Evolutionary conservation across 1,140 invertebrate genomes (phyloP).

Genomic region (Drosophila nebulosa): DNA sequence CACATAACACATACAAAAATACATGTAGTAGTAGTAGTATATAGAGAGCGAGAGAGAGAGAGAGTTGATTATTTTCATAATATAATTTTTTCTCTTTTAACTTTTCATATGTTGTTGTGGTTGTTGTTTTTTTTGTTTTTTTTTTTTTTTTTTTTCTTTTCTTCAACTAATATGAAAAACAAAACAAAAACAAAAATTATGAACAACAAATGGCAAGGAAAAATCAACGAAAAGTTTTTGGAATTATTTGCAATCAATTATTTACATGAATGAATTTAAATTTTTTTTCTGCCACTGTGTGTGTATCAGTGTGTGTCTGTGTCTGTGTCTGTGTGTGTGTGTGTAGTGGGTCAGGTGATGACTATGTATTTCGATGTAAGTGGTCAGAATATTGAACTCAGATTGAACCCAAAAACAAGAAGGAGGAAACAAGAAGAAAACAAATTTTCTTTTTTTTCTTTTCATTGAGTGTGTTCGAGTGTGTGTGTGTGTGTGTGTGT

Average conservation of each 20-base stretch:
- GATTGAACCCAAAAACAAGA: not conserved
- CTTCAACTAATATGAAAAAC: constrained; percentile 23
- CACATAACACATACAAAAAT: constrained; percentile 75
- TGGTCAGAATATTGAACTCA: not conserved
- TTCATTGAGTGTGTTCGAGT: no score
- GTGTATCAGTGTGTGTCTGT: not conserved
- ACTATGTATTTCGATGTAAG: not conserved
- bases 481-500: not conserved
- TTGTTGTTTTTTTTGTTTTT: constrained; percentile 7
- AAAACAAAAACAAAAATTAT: constrained; percentile 27
- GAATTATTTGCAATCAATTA: constrained; percentile 44
- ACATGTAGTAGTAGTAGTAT: constrained; percentile 35
- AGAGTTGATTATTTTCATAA: constrained; percentile 59
- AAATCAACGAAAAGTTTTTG: constrained; percentile 5
- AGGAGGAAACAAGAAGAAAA: constrained; percentile 11
- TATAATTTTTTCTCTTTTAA: constrained; percentile 43
- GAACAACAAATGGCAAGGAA: constrained; percentile 3
- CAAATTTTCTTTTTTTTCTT: constrained; percentile 38
- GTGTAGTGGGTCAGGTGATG: not conserved
- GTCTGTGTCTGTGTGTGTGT: constrained; percentile 13
- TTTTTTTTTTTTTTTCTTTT: constrained; percentile 11
- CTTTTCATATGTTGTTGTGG: constrained; percentile 29
- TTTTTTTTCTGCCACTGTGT: constrained; percentile 47
- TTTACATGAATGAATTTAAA: constrained; percentile 61
- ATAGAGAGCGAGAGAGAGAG: no score